Base-by-base conservation (phyloP, 2,888 invertebrate genomes). In the Volucella inflata region DNA sequence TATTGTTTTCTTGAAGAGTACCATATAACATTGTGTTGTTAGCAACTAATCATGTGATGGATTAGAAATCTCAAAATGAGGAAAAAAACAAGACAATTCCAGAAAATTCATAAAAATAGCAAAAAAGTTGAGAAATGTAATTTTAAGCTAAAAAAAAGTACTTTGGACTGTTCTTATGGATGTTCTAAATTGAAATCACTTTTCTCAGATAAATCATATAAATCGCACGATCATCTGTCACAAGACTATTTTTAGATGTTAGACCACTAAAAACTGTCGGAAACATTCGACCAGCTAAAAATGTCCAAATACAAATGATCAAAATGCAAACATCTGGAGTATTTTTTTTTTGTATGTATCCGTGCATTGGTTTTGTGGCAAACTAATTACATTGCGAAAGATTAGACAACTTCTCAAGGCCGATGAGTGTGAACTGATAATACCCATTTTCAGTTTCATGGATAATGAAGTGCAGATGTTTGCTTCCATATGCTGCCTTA, bases 391-490 rank as follows among this genome's bases (percentile, higher is more conserved):
- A 38, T 8, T 14, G 57, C 44, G 46, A 77, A 71, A 84, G 79
- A 71, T 80, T 71, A 75, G 75, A 71, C 48, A 44, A 17, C 68
- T 84, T 60, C 30, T 84, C 84, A 84, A 80, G 80, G 84, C 62
- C 77, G 64, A 48, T 44, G 46, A 46, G 48, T 12, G 44, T 64
- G 48, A 46, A 30, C 62, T 75, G 75, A 62, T 64, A 50, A 70
- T 75, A 57, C 65, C 51, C 74, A 74, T 68, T 79, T 30, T 79
- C 42, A 50, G 40, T 72, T 81, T 72, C 80, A 77, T 40, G 76
- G 62, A 71, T 85, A 80, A 85, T 85, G 60, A 36, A 77, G 50
- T 81, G 68, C 85, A 85, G 76, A 85, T 81, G 84, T 76, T 71
- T 60, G 71, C 65, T 48, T 62, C 9, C 57, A 60, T 79, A 50